Base-by-base conservation (phyloP, 2,113 vertebrate species). In the Scatophagus argus region DNA sequence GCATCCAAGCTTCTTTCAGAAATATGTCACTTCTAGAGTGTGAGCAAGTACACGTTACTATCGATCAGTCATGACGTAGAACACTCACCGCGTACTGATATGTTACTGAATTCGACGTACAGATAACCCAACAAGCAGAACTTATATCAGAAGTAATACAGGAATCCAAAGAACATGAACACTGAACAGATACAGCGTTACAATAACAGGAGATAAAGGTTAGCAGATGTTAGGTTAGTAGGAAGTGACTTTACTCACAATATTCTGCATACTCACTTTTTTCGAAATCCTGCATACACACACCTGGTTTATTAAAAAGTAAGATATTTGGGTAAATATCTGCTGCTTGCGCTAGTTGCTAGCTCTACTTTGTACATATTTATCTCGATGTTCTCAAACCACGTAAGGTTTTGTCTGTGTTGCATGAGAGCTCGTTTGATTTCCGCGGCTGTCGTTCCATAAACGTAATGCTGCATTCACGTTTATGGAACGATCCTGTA, bases 391-490 rank as follows among this genome's bases (percentile, higher is more conserved):
- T 2, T 39, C 31, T 4, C 10, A 73, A 29, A 31, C 6, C 7
- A 12, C 5, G 34, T 2, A 3, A 0, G 27, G 4, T 32, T 51
- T 14, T 1, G 29, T 32, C 6, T 46, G 7, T 11, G 9, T 3
- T 6, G 27, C 9, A 9, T 12, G 16, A 32, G 38, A 16, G 14
- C 31, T 39, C 16, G 0, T 91, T 89, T 87, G 74, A 79, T 55
- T 85, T 83, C 34, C 88, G 74, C 66, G 88, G 86, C n/a, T n/a
- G n/a, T n/a, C n/a, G 63, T 23, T 23, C 8, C 8, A n/a, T n/a
- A n/a, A 16, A 0, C 0, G 9, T 17, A 36, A n/a, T 52, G 86
- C 2, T 77, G 80, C 68, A 2, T 91, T 88, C 34, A 80, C 0
- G 0, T 5, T 21, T 1, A 1, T 68, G 0, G 27, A 36, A 73